Conservation (phyloP, 2,888 invertebrate species). For the Pimpla rufipes region DNA sequence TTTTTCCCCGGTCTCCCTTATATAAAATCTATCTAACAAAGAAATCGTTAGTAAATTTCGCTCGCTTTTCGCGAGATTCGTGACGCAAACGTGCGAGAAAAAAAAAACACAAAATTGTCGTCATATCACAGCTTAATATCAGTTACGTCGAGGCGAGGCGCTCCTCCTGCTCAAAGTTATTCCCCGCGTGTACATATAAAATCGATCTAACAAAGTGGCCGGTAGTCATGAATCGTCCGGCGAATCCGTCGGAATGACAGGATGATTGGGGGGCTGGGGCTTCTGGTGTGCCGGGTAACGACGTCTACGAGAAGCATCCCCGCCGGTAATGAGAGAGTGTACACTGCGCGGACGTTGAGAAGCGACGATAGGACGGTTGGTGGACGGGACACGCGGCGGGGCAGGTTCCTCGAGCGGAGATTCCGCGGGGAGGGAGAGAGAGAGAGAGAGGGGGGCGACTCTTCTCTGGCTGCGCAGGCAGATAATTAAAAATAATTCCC, state of each 20-base stretch:
- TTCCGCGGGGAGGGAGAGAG: slow-evolving; percentile 40
- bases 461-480: slow-evolving; percentile 66
- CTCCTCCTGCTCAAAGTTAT: slow-evolving; percentile 59
- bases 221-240: slow-evolving; percentile 70
- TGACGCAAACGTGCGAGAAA: neutral
- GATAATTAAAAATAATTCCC: slow-evolving; percentile 85
- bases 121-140: slow-evolving; percentile 12
- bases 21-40: no score
- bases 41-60: no score
- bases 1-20: no score
- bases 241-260: slow-evolving; percentile 72
- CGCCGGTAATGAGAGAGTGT: slow-evolving; percentile 68
- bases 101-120: neutral
- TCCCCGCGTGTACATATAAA: slow-evolving; percentile 46
- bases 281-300: slow-evolving; percentile 61
- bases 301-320: slow-evolving; percentile 66
- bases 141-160: slow-evolving; percentile 4
- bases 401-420: slow-evolving; percentile 3
- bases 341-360: slow-evolving; percentile 60
- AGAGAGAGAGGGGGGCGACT: slow-evolving; percentile 58
- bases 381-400: slow-evolving; percentile 1
- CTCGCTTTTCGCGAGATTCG: no score
- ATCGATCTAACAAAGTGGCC: slow-evolving; percentile 68
- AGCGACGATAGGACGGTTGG: slow-evolving; percentile 58
- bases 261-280: slow-evolving; percentile 71